These are phyloP conservation scores for Drosophila pallidifrons DNA, from an alignment of 1,140 invertebrate genomes.

Conservation along the genomic window DNA sequence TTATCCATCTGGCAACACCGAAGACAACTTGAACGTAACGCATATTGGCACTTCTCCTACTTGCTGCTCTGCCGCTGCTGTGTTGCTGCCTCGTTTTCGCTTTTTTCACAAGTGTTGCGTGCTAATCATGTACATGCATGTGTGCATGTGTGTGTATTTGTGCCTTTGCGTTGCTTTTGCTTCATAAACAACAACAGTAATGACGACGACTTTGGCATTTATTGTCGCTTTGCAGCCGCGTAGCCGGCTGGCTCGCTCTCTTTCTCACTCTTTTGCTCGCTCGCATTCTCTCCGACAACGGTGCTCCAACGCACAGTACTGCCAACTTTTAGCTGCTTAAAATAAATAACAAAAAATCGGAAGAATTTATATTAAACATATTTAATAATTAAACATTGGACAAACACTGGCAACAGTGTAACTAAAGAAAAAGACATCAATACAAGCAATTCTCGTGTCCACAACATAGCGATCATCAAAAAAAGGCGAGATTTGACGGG, in stretches of 20 bases:
- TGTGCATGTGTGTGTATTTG: slow-evolving; percentile 1
- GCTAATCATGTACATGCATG: slow-evolving; percentile 36
- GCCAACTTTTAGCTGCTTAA: too few relatives aligned
- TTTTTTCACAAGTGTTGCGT: slow-evolving; percentile 44
- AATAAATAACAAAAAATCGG: too few relatives aligned
- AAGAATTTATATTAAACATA: too few relatives aligned
- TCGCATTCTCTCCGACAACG: slow-evolving; percentile 23
- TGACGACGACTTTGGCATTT: slow-evolving; percentile 24
- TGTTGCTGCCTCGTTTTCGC: slow-evolving; percentile 18
- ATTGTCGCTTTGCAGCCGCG: slow-evolving; percentile 50
- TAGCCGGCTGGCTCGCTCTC: slow-evolving; percentile 25
- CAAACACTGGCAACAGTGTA: too few relatives aligned
- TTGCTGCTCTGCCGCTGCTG: slow-evolving; percentile 2
- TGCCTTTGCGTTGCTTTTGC: slow-evolving; percentile 16
- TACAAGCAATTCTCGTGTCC: too few relatives aligned
- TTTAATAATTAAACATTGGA: too few relatives aligned
- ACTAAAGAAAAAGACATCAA: too few relatives aligned
- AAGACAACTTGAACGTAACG: slow-evolving; percentile 18
- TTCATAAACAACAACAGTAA: slow-evolving; percentile 24
- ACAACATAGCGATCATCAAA: too few relatives aligned
- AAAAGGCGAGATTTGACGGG: too few relatives aligned
- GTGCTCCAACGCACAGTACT: slow-evolving; percentile 27
- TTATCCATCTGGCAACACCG: slow-evolving; percentile 41
- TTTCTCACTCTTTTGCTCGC: background rate
- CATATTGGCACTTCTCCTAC: slow-evolving; percentile 37